Evolutionary conservation across 2,113 vertebrate genomes (phyloP), one percentile per base, ranked within the genome.

Genomic region (Rousettus leschenaultii): DNA sequence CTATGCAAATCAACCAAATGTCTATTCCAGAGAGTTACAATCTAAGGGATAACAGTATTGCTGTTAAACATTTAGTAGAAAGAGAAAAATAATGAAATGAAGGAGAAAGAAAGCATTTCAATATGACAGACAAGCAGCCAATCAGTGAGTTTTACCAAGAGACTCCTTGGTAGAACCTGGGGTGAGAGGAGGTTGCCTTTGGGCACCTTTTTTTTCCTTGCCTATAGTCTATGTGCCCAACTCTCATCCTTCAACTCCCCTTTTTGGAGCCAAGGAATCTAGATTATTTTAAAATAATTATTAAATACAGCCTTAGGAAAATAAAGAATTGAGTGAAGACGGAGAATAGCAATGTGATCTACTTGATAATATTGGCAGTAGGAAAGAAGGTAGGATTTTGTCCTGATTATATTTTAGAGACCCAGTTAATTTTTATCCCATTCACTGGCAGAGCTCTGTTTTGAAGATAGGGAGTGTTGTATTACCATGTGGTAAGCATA

Each of bases 191-290:
- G 4, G 10, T 22, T 57, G 19, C 38, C n/a, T 80, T 40, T 73
- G 18, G 4, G 11, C 2, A 22, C 16, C 40, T 45, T 28, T 38
- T 83, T 24, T 86, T 65, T n/a, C 40, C 15, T n/a, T 74, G 30
- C 38, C 80, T 86, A 2, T 59, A 9, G 33, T 30, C 10, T 26
- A 3, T 19, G 10, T 33, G 26, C 18, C 28, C 19, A 73, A 22
- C 0, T 40, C 15, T 70, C 14, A 53, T 2, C 43, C 48, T 6
- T 51, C 7, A 15, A 6, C 4, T 3, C 2, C 16, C 82, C 6
- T 61, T 2, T 28, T 70, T 77, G n/a, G 28, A 53, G 28, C 28
- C 40, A 77, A 35, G 57, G 6, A 24, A 5, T 66, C 16, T 21
- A 45, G 30, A 78, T 63, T 18, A 16, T 70, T 93, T 75, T 53